Evolutionary conservation across 2,888 invertebrate species (phyloP), one percentile per base, ranked within the genome.

Genomic region (Arge pagana): DNA sequence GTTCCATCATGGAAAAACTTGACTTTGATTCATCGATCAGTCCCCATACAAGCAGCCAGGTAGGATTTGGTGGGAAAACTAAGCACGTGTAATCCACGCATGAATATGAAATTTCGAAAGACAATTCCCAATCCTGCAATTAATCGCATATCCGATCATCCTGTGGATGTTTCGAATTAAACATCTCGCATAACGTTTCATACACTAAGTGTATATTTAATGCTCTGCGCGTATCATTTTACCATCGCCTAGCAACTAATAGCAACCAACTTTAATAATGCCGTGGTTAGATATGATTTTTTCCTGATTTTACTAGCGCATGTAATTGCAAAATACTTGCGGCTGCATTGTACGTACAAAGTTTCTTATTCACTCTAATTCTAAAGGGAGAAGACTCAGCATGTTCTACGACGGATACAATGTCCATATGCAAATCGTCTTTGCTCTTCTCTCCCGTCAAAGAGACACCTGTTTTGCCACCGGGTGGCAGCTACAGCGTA

Each of bases 381-480:
- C 58, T 64, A 23, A 77, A 87, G 82, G 87, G 86, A 65, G 89
- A 89, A 80, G 90, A 90, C 70, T 85, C 83, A 16, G 85, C 85
- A 61, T 87, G 85, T 72, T 87, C 87, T 40, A 83, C 83, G 67
- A 70, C 78, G 18, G 87, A 85, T 70, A 88, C 91, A 60, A 92
- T 91, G 86, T 93, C 92, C 57, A 90, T 93, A 76, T 93, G 93
- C 82, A 93, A 93, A 79, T 93, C 93, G 57, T 93, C 93, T 77
- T 82, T 93, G 63, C 82, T 94, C 54, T 94, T 94, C 80, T 94
- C 93, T 56, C 94, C 94, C 18, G 88, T 93, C 54, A 90, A 89
- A 77, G 93, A 94, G 78, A 85, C 84, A 59, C 82, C 82, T 28
- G 82, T 85, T 62, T 79, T 82, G 60, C 87, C 89, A 59, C 80